Conservation (phyloP, 1,140 invertebrate species). For the Drosophila subpulchrella region DNA sequence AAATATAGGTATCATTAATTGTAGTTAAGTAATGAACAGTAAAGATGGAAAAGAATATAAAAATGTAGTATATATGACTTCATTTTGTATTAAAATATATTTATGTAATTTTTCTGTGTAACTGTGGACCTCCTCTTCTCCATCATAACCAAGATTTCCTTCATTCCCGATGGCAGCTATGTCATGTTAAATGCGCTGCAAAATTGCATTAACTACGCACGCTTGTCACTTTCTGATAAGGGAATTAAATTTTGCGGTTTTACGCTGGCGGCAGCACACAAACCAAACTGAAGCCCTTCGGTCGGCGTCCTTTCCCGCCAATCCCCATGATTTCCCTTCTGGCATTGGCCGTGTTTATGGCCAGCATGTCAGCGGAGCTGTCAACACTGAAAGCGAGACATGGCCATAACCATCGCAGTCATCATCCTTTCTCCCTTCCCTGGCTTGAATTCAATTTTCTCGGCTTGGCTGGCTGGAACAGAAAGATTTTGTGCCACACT, state of each 20-base stretch:
- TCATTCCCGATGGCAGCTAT: constrained; percentile 37
- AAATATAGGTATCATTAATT: too few relatives aligned
- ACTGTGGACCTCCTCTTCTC: too few relatives aligned
- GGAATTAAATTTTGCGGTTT: constrained; percentile 84
- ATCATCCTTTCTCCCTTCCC: constrained; percentile 12
- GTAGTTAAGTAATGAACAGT: too few relatives aligned
- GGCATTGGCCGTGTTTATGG: constrained; percentile 71
- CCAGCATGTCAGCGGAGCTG: constrained; percentile 60
- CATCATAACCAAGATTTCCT: constrained; percentile 1
- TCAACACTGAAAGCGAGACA: constrained; percentile 75
- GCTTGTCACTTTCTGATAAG: constrained; percentile 84
- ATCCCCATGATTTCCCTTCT: constrained; percentile 29
- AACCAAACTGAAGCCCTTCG: constrained; percentile 17
- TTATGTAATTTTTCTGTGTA: not conserved
- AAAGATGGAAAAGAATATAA: too few relatives aligned
- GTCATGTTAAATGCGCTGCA: constrained; percentile 83
- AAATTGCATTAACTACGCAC: constrained; percentile 84
- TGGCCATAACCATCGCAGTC: constrained; percentile 32
- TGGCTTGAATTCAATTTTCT: constrained; percentile 35
- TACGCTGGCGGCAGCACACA: constrained; percentile 63
- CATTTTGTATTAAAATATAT: not conserved
- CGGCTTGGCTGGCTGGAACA: constrained; percentile 29
- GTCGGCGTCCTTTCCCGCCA: constrained; percentile 1
- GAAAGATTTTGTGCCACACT: constrained; percentile 19
- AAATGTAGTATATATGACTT: too few relatives aligned